Evolutionary conservation across 2,113 vertebrate species (phyloP), one percentile per base, ranked within the genome.

Genomic region (Smithornis capensis): DNA sequence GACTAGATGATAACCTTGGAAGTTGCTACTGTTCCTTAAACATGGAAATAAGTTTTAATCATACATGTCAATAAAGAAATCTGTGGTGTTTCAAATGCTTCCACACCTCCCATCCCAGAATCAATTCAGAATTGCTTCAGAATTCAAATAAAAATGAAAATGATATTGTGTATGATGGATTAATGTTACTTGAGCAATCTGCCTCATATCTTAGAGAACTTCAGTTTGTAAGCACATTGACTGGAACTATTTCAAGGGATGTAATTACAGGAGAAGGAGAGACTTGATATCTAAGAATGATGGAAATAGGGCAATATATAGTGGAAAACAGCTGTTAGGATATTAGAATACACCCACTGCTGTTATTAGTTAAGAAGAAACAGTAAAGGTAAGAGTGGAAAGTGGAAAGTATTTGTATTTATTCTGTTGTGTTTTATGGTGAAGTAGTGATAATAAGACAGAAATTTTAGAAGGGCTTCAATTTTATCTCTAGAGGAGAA

Each of bases 201-300:
- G 38, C 44, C 28, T 12, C 14, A 8, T 7, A 14, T 71, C 6
- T 83, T 69, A 38, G 68, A 35, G 63, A 22, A 27, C 56, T 89
- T 78, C 59, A 38, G 44, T 83, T 83, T 64, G 35, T 49, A 86
- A 74, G 56, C 24, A 50, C 60, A 31, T 83, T 8, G 16, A 27
- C 71, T 87, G 77, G 82, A 94, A 67, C 53, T 67, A n/a, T 92
- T 83, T 68, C 83, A 95, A 52, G 57, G 53, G 81, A 68, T 91
- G 77, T 77, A 87, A 89, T 95, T 92, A 74, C 79, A 91, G 83
- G 38, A 79, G 93, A 74, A 78, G 16, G 18, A 12, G 76, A 92
- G 87, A 80, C 53, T 87, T 90, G 77, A 75, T 91, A 88, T 53
- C 63, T 86, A 89, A 93, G 74, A 94, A 91, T 95, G 49, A 42